phyloP scores from a whole-genome alignment of 1,140 invertebrate species.

The Aphis craccivora region DNA sequence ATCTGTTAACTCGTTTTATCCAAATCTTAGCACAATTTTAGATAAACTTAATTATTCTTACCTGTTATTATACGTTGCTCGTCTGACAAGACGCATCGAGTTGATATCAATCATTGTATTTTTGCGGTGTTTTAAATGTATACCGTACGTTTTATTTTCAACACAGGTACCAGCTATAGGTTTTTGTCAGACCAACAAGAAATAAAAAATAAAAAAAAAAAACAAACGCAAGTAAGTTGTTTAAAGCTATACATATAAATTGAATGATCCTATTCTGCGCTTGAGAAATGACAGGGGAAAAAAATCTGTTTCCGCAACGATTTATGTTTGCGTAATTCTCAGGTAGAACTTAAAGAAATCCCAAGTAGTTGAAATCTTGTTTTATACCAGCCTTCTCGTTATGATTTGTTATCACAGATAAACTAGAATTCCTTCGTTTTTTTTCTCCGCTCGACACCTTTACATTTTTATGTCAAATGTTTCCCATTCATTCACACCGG shows the following conservation, averaged over 20 bases:
- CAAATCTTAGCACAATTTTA: no score
- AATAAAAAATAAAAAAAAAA: background rate
- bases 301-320: conserved; percentile 29
- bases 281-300: background rate
- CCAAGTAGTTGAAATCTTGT: conserved; percentile 39
- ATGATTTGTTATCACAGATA: conserved; percentile 47
- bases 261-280: conserved; percentile 12
- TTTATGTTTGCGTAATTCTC: conserved; percentile 44
- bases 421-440: conserved; percentile 32
- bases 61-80: no score
- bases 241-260: conserved; percentile 41
- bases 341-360: conserved; percentile 39
- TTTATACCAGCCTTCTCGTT: conserved; percentile 11
- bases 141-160: background rate
- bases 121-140: no score
- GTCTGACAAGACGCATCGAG: no score
- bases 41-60: no score
- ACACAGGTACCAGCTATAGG: background rate
- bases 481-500: background rate
- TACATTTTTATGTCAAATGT: conserved; percentile 48
- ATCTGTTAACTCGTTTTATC: no score
- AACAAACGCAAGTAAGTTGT: conserved; percentile 25
- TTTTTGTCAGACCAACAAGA: background rate
- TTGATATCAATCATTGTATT: no score
- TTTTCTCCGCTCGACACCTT: background rate